A percentile compares a stretch with the other conserved stretches of the same genome.
Evolutionary conservation across 1,140 invertebrate species (phyloP).

Genomic region (Lordiphosa stackelbergi): DNA sequence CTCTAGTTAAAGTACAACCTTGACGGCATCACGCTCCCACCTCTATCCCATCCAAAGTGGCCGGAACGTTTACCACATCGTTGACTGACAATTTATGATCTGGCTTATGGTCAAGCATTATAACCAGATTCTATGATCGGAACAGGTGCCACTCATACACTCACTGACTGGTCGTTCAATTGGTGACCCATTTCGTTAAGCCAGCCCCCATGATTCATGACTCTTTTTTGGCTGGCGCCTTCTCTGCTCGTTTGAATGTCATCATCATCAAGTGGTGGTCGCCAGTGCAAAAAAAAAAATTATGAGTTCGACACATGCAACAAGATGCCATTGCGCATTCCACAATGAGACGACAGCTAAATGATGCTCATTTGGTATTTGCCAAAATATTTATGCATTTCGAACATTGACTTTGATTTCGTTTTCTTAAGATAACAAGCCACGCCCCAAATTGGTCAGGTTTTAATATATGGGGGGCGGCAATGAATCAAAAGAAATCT

Average conservation of each 20-base stretch:
- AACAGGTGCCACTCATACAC: constrained; percentile 26
- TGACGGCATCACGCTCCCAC: too few relatives aligned
- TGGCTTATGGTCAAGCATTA: neutral
- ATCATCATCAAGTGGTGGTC: constrained; percentile 45
- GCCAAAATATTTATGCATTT: constrained; percentile 70
- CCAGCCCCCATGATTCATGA: constrained; percentile 43
- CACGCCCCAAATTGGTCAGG: constrained; percentile 54
- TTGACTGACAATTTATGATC: neutral
- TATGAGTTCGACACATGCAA: constrained; percentile 65
- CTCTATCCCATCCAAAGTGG: too few relatives aligned
- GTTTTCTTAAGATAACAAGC: constrained; percentile 7
- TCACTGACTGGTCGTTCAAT: constrained; percentile 7
- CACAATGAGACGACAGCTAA: constrained; percentile 63
- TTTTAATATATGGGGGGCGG: constrained; percentile 54
- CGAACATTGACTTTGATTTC: constrained; percentile 65
- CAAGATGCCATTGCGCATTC: constrained; percentile 46
- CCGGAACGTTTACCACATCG: too few relatives aligned
- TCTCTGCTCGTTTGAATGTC: constrained; percentile 46
- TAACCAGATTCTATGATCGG: constrained; percentile 4
- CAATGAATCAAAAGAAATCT: constrained; percentile 70
- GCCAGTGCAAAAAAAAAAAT: constrained; percentile 30
- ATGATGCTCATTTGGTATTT: constrained; percentile 69
- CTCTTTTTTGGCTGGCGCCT: constrained; percentile 48
- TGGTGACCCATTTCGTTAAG: constrained; percentile 29
- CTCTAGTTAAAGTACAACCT: too few relatives aligned